Base-by-base conservation (phyloP, 2,888 invertebrate species). In the Xestia sexstrigata region DNA sequence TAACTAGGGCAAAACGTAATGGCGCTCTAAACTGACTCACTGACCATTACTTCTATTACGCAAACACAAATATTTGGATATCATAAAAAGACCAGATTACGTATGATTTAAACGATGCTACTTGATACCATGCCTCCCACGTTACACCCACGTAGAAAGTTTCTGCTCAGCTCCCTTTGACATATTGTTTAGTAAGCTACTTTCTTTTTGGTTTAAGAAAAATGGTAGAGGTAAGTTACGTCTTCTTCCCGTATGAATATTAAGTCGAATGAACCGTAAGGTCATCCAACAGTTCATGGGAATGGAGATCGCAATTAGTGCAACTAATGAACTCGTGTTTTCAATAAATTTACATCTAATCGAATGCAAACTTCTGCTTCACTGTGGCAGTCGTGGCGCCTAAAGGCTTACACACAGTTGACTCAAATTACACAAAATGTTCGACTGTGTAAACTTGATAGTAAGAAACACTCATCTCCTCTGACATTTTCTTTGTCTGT, bases 1-100 rank as follows among this genome's bases (percentile, higher is more conserved):
- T 84, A 92, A 93, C 90, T 93, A 87, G 92, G 90, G 85, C 93
- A 88, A 88, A 89, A 88, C 90, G 89, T 87, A 88, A 89, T 89
- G 85, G 87, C 78, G 82, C 76, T 84, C 87, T 79, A 85, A 88
- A 86, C 80, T 91, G 91, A 91, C 88, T 91, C 91, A 91, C 87
- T 87, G 87, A 87, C 88, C 89, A 89, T 89, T 79, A 88, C 85
- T n/a, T 86, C 83, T 82, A 79, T 91, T 90, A 90, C 87, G 90
- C 85, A 90, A 91, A 89, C 89, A 90, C 85, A 85, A 89, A 89
- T 87, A 87, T 89, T 89, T 87, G 81, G 69, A 81, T 82, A 83
- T 83, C 84, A 83, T 84, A 86, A 81, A 88, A 85, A 87, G 13
- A 86, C 80, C 79, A 83, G 81, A 86, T 84, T 84, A 82, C 78